These are phyloP conservation scores for Procambarus clarkii DNA, from an alignment of 1,140 invertebrate genomes.

Conservation along the genomic window DNA sequence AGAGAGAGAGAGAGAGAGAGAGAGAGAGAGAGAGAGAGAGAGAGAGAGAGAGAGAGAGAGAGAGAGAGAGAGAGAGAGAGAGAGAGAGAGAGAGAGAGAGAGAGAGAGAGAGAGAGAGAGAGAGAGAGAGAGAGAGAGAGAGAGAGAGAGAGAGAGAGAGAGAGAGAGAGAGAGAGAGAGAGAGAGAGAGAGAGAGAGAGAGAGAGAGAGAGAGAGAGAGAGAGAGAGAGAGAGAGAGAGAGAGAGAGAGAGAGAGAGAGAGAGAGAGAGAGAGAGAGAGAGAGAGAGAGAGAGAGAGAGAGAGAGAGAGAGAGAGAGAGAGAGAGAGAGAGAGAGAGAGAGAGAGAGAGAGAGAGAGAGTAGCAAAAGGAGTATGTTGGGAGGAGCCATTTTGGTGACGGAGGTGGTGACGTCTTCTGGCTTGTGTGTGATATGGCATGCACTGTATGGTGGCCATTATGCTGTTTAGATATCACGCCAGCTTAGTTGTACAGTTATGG, in stretches of 20 bases:
- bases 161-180: neutral
- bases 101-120: neutral
- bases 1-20: slow-evolving; percentile 11
- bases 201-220: neutral
- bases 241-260: neutral
- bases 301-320: slow-evolving; percentile 28
- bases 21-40: neutral
- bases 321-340: slow-evolving; percentile 28
- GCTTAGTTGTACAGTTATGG: no score
- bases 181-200: neutral
- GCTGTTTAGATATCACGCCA: no score
- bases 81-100: neutral
- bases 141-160: neutral
- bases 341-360: slow-evolving; percentile 25
- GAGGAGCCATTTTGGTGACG: no score
- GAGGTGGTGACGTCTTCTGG: no score
- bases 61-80: neutral
- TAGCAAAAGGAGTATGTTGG: no score
- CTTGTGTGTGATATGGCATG: no score
- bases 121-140: neutral
- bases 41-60: neutral
- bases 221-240: neutral
- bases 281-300: slow-evolving; percentile 25
- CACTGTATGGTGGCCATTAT: no score
- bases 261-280: slow-evolving; percentile 1